Base-by-base conservation (phyloP, 2,113 vertebrate genomes). In the Meriones unguiculatus region DNA sequence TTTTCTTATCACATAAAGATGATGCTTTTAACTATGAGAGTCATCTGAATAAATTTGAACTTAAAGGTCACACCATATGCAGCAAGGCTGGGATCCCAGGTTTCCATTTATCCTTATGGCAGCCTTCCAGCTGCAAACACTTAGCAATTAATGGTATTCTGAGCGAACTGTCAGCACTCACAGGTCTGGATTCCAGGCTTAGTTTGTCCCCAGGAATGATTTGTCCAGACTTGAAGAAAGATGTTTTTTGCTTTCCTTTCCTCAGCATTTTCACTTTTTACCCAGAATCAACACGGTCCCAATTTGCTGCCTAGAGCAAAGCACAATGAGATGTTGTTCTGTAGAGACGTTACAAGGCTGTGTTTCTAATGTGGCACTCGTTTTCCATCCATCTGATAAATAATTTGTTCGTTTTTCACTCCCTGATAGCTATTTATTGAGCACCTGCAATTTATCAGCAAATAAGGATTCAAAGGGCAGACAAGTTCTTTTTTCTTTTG, bases 1-100 rank as follows among this genome's bases (percentile, higher is more conserved):
- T 90, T 96, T 20, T 73, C 64, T 91, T 88, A 24, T 62, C 84
- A 62, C 70, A 69, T 81, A 92, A 95, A 89, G 20, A 41, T 52
- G 64, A n/a, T 67, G 1, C 85, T 90, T 96, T 90, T 78, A 90
- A 69, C 20, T 75, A 78, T 89, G 50, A 87, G 41, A 80, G 70
- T n/a, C 12, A 76, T 62, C n/a, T 69, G 87, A 72, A 84, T 80
- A 75, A 70, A 86, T 70, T 20, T 82, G 89, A 91, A 35, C 82
- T 81, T 86, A 87, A 77, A 90, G 62, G 59, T 75, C 67, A 69
- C 32, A 59, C 35, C n/a, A n/a, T 52, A 28, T 59, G 52, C 86
- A 22, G 8, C 7, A 87, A 65, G 52, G 65, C 69, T 35, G 30
- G 69, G 20, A n/a, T 69, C 46, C 32, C 67, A 59, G 24, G 64